Evolutionary conservation across 92 coral and sea anemone genomes (phyloP).

Genomic region (Epizoanthus ramosus): DNA sequence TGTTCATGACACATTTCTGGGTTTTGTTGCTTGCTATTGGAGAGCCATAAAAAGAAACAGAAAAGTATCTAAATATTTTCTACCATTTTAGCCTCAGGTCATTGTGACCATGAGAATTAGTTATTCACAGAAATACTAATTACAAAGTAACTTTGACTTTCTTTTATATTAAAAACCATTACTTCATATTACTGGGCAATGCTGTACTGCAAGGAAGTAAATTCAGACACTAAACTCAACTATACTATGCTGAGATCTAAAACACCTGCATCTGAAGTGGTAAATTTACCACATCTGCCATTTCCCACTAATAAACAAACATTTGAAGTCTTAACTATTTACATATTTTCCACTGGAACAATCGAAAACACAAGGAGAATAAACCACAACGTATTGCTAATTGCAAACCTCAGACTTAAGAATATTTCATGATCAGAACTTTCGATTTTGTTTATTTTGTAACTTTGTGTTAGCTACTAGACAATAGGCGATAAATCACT

Average conservation of each 20-base stretch:
- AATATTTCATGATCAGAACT: constrained; percentile 1
- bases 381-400: not conserved
- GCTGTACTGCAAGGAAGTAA: constrained; percentile 1
- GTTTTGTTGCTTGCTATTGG: constrained; percentile 5
- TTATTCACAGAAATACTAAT: not conserved
- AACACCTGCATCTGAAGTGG: constrained; percentile 9
- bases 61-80: not conserved
- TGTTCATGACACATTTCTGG: not conserved
- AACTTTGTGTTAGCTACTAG: not conserved
- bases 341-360: constrained; percentile 18
- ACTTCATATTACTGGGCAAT: not conserved
- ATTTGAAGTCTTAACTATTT: not conserved
- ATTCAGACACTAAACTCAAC: not conserved
- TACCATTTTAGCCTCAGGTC: not conserved
- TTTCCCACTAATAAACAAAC: not conserved
- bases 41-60: not conserved
- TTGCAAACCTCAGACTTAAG: not conserved
- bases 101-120: not conserved
- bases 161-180: not conserved
- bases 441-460: not conserved
- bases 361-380: not conserved
- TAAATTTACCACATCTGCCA: constrained; percentile 11
- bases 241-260: constrained; percentile 1
- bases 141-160: not conserved
- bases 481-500: constrained; percentile 29